Conservation (phyloP, 2,888 invertebrate genomes). For the Ormyrus rosae region DNA sequence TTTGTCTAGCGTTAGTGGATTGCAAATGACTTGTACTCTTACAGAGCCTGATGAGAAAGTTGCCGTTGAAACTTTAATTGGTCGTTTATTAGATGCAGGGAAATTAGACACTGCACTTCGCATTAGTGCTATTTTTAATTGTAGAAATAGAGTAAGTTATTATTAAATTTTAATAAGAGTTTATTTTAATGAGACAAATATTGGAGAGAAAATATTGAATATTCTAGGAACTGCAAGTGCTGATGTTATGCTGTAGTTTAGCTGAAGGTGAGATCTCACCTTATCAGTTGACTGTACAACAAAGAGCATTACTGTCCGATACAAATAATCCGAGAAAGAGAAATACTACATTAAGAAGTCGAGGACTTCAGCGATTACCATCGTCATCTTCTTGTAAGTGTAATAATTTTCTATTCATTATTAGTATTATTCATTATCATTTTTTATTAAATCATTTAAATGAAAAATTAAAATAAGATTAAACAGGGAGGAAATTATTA, state of each 20-base stretch:
- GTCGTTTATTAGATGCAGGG: constrained; percentile 78
- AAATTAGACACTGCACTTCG: constrained; percentile 80
- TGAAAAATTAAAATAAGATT: not conserved
- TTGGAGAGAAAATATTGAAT: not conserved
- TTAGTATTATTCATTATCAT: not conserved
- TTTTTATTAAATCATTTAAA: not conserved
- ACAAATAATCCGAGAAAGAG: constrained; percentile 61
- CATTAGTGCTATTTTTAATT: constrained; percentile 75
- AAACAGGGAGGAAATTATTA: no score
- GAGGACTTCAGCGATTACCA: constrained; percentile 64
- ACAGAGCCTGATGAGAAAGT: constrained; percentile 63
- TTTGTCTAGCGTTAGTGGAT: constrained; percentile 63
- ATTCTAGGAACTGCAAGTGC: constrained; percentile 78
- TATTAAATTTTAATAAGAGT: not conserved
- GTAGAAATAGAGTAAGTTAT: constrained; percentile 67
- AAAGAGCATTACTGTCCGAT: constrained; percentile 78
- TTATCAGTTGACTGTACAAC: constrained; percentile 81
- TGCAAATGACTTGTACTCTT: constrained; percentile 65
- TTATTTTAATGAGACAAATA: not conserved
- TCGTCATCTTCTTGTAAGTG: constrained; percentile 62
- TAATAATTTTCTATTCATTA: not conserved
- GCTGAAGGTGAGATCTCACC: constrained; percentile 82
- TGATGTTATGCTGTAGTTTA: constrained; percentile 80
- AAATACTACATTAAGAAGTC: constrained; percentile 63
- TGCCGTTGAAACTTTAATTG: constrained; percentile 74